Evolutionary conservation across 1,140 invertebrate species (phyloP), one percentile per base, ranked within the genome.

Genomic region (Drosophila setifemur): DNA sequence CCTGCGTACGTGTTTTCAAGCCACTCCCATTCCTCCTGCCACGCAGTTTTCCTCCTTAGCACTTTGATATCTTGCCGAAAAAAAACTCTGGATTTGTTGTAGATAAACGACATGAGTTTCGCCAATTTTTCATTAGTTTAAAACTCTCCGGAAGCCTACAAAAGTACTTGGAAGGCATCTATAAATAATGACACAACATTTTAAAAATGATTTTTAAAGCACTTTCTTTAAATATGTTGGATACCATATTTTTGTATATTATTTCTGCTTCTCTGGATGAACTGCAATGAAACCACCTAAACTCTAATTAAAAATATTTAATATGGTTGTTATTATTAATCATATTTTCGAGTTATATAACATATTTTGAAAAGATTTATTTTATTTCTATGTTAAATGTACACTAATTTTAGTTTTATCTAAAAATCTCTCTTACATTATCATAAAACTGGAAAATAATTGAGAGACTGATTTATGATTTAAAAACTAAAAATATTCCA

Each of bases 121-220:
- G 31, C 31, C 18, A 12, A 25, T 35, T 74, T 79, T 79, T 81
- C 76, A 79, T 79, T 79, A 79, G 55, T 26, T 64, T 63, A 74
- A 79, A 53, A 73, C 49, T 35, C 18, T 11, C n/a, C 12, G 1
- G 0, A 14, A 58, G 8, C 7, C 19, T 9, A 6, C 9, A 47
- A 21, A 39, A 23, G 28, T n/a, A 18, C 7, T 28, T 35, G 5
- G 8, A 1, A 7, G 9, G 3, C 39, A 44, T 33, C 18, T 2
- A 54, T 45, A 25, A 50, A 21, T 50, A 50, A 39, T 49, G 5
- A 25, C 26, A n/a, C 8, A 7, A 45, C 25, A 3, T 18, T 8
- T 18, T 26, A 0, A 4, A 2, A 4, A 2, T 45, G 12, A 3
- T 11, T 40, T 29, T 7, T 18, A 16, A 29, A 16, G 21, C 2